These are phyloP conservation scores for Rachycentron canadum DNA, from an alignment of 2,797 vertebrate genomes.

Conservation along the genomic window DNA sequence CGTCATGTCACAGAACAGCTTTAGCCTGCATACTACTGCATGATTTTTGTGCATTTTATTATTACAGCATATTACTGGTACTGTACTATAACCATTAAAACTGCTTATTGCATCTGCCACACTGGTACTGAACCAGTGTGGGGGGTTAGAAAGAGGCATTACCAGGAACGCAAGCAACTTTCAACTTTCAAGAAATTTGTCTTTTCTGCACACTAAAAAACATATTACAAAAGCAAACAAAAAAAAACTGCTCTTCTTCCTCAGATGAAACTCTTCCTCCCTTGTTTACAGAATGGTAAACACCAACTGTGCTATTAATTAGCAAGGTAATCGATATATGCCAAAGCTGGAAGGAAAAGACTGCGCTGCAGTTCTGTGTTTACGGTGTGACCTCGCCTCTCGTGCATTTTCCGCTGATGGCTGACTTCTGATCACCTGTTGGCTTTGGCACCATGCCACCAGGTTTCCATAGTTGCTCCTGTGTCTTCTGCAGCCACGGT, in stretches of 20 bases:
- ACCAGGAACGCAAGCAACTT: conserved; percentile 35
- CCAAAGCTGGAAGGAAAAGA: conserved; percentile 56
- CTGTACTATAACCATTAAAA: conserved; percentile 55
- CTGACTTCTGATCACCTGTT: conserved; percentile 35
- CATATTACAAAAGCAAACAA: background rate
- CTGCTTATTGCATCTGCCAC: conserved; percentile 58
- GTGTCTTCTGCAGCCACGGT: conserved; percentile 20
- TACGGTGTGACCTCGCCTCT: conserved; percentile 43
- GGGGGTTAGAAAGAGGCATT: conserved; percentile 19
- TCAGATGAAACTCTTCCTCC: conserved; percentile 28
- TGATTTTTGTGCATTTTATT: conserved; percentile 71
- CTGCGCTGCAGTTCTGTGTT: conserved; percentile 58
- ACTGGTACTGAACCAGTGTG: conserved; percentile 15
- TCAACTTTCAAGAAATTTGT: conserved; percentile 25
- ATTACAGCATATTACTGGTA: conserved; percentile 56
- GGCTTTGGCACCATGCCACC: conserved; percentile 24
- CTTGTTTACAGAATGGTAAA: conserved; percentile 49
- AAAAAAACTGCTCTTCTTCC: conserved; percentile 19
- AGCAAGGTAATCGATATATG: conserved; percentile 45
- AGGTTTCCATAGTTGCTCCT: conserved; percentile 28
- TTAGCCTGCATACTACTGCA: conserved; percentile 70
- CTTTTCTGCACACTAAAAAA: conserved; percentile 11
- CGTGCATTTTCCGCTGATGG: conserved; percentile 36
- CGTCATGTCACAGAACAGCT: conserved; percentile 53
- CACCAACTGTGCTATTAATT: conserved; percentile 70